Evolutionary conservation across 2,888 invertebrate species (phyloP).

Genomic region (Silvanus unidentatus): DNA sequence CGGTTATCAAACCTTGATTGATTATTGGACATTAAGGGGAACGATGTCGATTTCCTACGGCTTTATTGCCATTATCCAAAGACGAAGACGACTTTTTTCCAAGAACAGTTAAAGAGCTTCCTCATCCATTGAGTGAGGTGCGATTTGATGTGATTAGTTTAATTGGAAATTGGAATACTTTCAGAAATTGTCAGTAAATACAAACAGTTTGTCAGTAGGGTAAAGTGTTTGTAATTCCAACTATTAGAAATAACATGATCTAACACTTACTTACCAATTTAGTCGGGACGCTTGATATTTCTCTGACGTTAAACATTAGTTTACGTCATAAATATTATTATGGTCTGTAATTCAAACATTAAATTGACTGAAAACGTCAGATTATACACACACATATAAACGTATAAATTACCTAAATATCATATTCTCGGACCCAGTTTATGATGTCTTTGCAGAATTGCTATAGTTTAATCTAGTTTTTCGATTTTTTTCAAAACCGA

Average conservation of each 20-base stretch:
- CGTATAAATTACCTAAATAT: constrained; percentile 6
- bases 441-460: too few species aligned
- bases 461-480: too few species aligned
- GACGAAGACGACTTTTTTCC: neutral
- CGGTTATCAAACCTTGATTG: constrained; percentile 32
- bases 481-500: too few species aligned
- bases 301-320: constrained; percentile 27
- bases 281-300: constrained; percentile 21
- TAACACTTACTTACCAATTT: constrained; percentile 29
- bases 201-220: constrained; percentile 4
- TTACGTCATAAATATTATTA: constrained; percentile 27
- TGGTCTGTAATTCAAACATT: constrained; percentile 24
- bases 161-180: neutral
- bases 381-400: constrained; percentile 28
- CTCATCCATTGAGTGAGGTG: too few species aligned
- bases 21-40: constrained; percentile 26
- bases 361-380: constrained; percentile 26
- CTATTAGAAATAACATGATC: constrained; percentile 29
- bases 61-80: neutral
- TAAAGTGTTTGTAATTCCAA: constrained; percentile 19
- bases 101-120: too few species aligned
- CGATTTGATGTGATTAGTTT: too few species aligned
- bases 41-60: constrained; percentile 12
- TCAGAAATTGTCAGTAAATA: neutral
- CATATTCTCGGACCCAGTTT: neutral